These are phyloP conservation scores for Vicugna pacos DNA, from an alignment of 2,113 vertebrate species.

Conservation along the genomic window DNA sequence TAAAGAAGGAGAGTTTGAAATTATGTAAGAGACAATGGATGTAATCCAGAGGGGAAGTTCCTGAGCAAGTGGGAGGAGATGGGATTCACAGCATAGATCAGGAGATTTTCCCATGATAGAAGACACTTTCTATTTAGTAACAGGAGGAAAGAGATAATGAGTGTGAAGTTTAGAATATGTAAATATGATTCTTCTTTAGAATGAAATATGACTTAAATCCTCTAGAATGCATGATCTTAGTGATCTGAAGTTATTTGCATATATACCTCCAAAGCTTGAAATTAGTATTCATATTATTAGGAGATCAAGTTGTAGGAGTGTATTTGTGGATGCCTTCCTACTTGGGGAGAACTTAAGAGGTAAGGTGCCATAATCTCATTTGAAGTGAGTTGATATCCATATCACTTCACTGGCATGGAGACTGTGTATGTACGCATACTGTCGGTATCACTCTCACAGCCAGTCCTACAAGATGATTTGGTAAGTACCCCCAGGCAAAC, in stretches of 20 bases:
- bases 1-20: not conserved
- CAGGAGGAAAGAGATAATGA: not conserved
- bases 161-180: conserved; percentile 16
- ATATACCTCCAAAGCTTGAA: not conserved
- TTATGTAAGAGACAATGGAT: not conserved
- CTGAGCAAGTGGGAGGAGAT: not conserved
- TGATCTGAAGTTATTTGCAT: not conserved
- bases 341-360: not conserved
- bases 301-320: not conserved
- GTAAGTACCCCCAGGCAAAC: not conserved
- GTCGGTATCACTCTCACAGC: not conserved
- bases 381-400: not conserved
- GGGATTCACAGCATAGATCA: not conserved
- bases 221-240: not conserved
- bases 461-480: not conserved
- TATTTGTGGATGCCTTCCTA: not conserved
- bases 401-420: not conserved
- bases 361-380: not conserved
- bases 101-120: not conserved
- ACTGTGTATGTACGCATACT: not conserved
- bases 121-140: conserved; percentile 21
- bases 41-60: not conserved
- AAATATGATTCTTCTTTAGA: not conserved
- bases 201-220: not conserved
- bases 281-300: not conserved